Evolutionary conservation across 1,140 invertebrate genomes (phyloP).

Genomic region (Penaeus vannamei): DNA sequence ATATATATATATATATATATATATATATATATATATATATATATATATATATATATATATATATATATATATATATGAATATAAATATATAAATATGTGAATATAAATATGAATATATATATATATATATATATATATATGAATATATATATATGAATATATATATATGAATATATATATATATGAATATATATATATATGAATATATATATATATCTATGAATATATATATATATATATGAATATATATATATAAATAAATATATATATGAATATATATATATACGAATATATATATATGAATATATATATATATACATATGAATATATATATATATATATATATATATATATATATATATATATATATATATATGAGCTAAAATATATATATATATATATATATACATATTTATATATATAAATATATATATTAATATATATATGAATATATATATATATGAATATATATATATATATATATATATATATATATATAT

Average conservation of each 20-base stretch:
- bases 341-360: neutral
- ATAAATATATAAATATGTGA: neutral
- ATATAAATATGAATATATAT: too few species aligned
- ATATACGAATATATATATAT: neutral
- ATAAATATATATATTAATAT: neutral
- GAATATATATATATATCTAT: neutral
- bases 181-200: neutral
- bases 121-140: neutral
- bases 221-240: neutral
- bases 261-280: too few species aligned
- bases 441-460: neutral
- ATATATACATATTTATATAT: neutral
- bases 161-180: neutral
- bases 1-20: too few species aligned
- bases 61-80: neutral
- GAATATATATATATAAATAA: neutral
- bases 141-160: neutral
- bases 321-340: neutral
- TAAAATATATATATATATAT: too few species aligned
- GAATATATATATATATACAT: neutral
- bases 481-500: neutral
- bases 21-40: neutral
- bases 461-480: neutral
- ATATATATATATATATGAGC: neutral
- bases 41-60: neutral